Evolutionary conservation across 2,888 invertebrate species (phyloP), one percentile per base, ranked within the genome.

Genomic region (Zygothrica quintamaculata): DNA sequence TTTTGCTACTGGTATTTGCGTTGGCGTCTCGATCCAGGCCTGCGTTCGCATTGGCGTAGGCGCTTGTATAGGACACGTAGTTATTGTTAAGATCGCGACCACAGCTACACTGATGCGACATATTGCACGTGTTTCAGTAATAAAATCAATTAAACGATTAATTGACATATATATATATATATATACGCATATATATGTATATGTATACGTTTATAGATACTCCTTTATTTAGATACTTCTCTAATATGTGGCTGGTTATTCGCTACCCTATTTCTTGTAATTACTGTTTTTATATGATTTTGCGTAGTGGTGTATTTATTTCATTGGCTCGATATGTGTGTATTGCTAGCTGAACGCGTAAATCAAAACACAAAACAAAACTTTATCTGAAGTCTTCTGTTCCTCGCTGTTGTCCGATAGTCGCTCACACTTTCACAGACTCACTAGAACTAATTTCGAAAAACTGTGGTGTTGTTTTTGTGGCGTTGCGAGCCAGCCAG

Each of bases 91-190:
- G 88, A 87, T 91, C 91, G 74, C 91, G 91, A 77, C 91, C 90
- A 76, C 91, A 91, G 86, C 91, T 91, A 88, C 91, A 91, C 78
- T 91, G 91, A 88, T 91, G 90, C 67, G 91, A 90, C 91, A 91
- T 91, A 37, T 81, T 89, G 57, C 11, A 69, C 61, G 71, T 71
- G 50, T 80, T 71, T 51, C 40, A 33, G 52, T 58, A 57, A 11
- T 34, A 34, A 29, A 51, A 50, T 57, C 48, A 12, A 31, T 12
- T 47, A 31, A 66, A 29, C 34, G 34, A 44, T 67, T 56, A 51
- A 39, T 34, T 46, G 39, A 18, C 40, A 22, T 5, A 26, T 31
- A 3, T 58, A 12, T 12, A 18, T 29, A 18, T 53, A 25, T 33
- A 43, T 52, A 15, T 48, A 37, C 26, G 34, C 40, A 18, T 36